Evolutionary conservation across 2,113 vertebrate species (phyloP).

Genomic region (Callipepla californica): DNA sequence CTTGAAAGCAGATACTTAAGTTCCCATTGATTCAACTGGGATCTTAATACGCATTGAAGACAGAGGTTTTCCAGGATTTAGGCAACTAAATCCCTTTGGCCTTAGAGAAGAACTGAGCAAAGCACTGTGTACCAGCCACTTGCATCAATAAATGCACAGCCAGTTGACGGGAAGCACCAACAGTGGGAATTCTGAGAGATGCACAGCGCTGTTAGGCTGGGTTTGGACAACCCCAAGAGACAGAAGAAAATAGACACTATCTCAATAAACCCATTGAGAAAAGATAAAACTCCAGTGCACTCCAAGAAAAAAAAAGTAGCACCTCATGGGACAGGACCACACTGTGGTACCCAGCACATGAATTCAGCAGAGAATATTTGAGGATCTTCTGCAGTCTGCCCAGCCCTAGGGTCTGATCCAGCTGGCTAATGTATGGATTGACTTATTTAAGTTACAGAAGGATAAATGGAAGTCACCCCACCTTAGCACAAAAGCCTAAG

Average conservation of each 20-base stretch:
- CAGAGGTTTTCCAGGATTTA: neutral
- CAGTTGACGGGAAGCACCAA: neutral
- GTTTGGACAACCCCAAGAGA: neutral
- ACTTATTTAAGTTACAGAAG: neutral
- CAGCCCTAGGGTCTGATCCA: neutral
- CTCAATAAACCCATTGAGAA: neutral
- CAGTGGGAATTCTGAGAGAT: neutral
- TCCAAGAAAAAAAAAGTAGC: rapidly evolving
- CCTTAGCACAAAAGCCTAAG: neutral
- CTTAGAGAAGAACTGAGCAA: neutral
- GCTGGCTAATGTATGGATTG: neutral
- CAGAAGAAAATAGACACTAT: neutral
- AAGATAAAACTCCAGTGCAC: neutral
- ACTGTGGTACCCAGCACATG: rapidly evolving
- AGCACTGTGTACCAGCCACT: rapidly evolving
- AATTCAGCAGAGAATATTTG: neutral
- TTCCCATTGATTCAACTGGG: neutral
- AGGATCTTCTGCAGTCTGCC: neutral
- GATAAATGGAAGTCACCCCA: neutral
- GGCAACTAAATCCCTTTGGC: neutral
- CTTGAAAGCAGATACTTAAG: neutral
- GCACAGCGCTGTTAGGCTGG: neutral
- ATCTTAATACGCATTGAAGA: neutral
- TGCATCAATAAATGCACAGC: neutral
- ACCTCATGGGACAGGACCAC: neutral